Base-by-base conservation (phyloP, 2,888 invertebrate species). In the Sympetrum striolatum region DNA sequence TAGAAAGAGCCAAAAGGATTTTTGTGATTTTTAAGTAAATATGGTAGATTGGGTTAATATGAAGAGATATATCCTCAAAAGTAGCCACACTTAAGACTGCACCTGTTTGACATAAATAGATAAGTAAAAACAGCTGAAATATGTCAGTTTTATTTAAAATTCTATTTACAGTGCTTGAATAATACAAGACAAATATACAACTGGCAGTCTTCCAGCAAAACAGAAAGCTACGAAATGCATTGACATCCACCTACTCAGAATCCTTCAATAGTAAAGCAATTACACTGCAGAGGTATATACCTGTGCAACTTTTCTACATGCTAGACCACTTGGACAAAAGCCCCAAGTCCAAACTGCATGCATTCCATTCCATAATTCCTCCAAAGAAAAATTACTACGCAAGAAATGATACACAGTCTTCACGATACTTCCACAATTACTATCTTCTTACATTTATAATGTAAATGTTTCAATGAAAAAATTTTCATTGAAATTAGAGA, bases 111-210 rank as follows among this genome's bases (percentile, higher is more conserved):
- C 18, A 53, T 15, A 53, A 53, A 53, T 18, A 53, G 53, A 18
- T 3, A 35, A 58, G 35, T 60, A 10, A 39, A 86, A n/a, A 86
- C 22, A 64, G 6, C 37, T 64, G n/a, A 48, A 37, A 86, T 60
- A 58, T 86, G 81, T 86, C 60, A 37, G 37, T 64, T 86, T 86
- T 86, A 86, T 86, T 86, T 60, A 86, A 86, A 86, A 86, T 86
- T 86, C 86, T 86, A 86, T 86, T 86, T 86, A 86, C 86, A 86
- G 22, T 86, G 86, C 86, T 86, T 86, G 60, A 86, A 58, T 60
- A 60, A 86, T 37, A 25, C 86, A 86, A 86, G 86, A 86, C 86
- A 86, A 64, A 86, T 64, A 48, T 60, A 86, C 60, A 37, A n/a
- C 86, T 86, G 86, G 86, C 86, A 64, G 37, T 86, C 60, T 64